These are phyloP conservation scores for Caenorhabditis panamensis DNA, from an alignment of 2,888 invertebrate species.

Conservation along the genomic window DNA sequence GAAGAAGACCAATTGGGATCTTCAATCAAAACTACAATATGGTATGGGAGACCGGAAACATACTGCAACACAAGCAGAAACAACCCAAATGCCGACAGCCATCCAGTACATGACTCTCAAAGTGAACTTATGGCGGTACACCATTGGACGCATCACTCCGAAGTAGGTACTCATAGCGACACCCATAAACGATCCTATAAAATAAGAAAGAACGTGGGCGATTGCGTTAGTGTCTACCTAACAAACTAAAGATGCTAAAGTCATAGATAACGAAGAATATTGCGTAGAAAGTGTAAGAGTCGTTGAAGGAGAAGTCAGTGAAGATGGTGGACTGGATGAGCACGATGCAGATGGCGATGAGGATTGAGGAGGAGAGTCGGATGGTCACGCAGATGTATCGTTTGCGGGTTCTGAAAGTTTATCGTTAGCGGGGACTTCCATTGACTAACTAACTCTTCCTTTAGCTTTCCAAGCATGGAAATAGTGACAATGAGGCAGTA, in stretches of 20 bases:
- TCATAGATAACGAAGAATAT: conserved; percentile 37
- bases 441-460: conserved; percentile 17
- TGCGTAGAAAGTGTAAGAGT: conserved; percentile 23
- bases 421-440: no score
- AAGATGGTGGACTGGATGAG: conserved; percentile 25
- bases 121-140: conserved; percentile 18
- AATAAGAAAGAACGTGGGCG: background rate
- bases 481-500: conserved; percentile 32
- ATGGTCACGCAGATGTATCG: conserved; percentile 25
- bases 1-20: conserved; percentile 34
- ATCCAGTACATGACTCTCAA: conserved; percentile 18
- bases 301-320: background rate
- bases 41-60: background rate
- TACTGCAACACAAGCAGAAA: conserved; percentile 13
- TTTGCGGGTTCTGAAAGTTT: conserved; percentile 18
- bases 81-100: conserved; percentile 16
- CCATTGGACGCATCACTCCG: conserved; percentile 32
- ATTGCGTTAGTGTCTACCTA: conserved; percentile 3
- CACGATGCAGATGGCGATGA: conserved; percentile 30
- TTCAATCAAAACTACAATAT: conserved; percentile 1
- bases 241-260: conserved; percentile 38
- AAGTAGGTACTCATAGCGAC: conserved; percentile 34
- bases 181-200: conserved; percentile 34
- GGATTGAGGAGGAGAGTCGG: conserved; percentile 26
- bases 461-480: conserved; percentile 2